Evolutionary conservation across 2,888 invertebrate species (phyloP).

Genomic region (Reticulitermes lucifugus): DNA sequence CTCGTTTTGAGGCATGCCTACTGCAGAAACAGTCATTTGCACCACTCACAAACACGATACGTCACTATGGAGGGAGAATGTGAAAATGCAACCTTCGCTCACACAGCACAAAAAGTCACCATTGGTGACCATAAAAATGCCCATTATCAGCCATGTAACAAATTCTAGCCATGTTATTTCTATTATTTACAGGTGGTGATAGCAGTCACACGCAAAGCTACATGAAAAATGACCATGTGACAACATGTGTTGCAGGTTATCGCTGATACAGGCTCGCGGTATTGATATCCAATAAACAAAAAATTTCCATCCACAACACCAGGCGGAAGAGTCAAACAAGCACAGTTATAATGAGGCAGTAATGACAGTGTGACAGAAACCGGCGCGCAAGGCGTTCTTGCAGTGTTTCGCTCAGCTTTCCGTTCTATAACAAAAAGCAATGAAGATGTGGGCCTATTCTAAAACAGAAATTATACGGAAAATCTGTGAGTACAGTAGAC

Average conservation of each 20-base stretch:
- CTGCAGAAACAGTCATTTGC: too few relatives aligned
- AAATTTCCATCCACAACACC: constrained; percentile 29
- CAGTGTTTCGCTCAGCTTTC: too few relatives aligned
- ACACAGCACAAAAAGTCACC: background rate
- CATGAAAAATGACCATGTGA: constrained; percentile 41
- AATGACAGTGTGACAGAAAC: too few relatives aligned
- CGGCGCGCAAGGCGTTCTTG: too few relatives aligned
- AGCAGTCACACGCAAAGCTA: constrained; percentile 22
- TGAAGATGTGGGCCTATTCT: too few relatives aligned
- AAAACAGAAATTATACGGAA: too few relatives aligned
- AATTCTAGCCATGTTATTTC: constrained; percentile 31
- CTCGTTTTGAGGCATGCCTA: too few relatives aligned
- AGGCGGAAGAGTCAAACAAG: background rate
- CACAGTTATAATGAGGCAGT: constrained; percentile 44
- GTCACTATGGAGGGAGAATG: too few relatives aligned
- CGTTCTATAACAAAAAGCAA: too few relatives aligned
- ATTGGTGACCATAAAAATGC: constrained; percentile 11
- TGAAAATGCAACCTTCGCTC: background rate
- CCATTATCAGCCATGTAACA: constrained; percentile 31
- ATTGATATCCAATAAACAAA: constrained; percentile 39
- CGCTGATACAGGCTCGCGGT: background rate
- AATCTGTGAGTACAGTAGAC: too few relatives aligned
- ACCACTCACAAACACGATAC: too few relatives aligned
- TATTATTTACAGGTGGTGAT: constrained; percentile 40
- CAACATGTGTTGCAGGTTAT: constrained; percentile 36